Evolutionary conservation across 2,113 vertebrate species (phyloP).

Genomic region (Ginglymostoma cirratum): DNA sequence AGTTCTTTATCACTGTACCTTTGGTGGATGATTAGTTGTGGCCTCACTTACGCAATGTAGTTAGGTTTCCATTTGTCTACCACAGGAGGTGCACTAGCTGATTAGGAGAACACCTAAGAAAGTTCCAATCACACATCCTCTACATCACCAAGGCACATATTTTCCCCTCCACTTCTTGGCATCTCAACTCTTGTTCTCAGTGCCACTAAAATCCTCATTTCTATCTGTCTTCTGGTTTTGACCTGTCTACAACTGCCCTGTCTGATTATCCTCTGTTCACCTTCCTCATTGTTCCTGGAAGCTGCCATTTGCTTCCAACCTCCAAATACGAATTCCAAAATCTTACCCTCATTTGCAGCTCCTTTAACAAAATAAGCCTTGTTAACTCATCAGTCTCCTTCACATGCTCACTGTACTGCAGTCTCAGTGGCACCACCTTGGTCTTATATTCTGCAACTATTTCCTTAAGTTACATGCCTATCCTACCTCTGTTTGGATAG

Average conservation of each 20-base stretch:
- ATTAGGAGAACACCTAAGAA: background rate
- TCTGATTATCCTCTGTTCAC: background rate
- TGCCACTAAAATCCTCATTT: background rate
- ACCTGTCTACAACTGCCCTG: background rate
- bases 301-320: background rate
- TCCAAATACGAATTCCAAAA: background rate
- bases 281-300: background rate
- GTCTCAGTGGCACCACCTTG: background rate
- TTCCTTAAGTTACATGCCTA: background rate
- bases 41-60: background rate
- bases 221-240: background rate
- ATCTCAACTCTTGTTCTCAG: background rate
- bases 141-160: background rate
- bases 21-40: background rate
- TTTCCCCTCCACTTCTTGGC: background rate
- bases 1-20: background rate
- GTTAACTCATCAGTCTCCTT: background rate
- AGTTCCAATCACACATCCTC: background rate
- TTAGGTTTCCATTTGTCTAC: background rate
- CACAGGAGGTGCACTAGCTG: background rate
- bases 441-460: background rate
- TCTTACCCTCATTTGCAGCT: background rate
- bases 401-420: background rate
- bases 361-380: background rate
- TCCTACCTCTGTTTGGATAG: background rate